These are phyloP conservation scores for Charaxes varanes DNA, from an alignment of 1,140 invertebrate genomes.

Conservation along the genomic window DNA sequence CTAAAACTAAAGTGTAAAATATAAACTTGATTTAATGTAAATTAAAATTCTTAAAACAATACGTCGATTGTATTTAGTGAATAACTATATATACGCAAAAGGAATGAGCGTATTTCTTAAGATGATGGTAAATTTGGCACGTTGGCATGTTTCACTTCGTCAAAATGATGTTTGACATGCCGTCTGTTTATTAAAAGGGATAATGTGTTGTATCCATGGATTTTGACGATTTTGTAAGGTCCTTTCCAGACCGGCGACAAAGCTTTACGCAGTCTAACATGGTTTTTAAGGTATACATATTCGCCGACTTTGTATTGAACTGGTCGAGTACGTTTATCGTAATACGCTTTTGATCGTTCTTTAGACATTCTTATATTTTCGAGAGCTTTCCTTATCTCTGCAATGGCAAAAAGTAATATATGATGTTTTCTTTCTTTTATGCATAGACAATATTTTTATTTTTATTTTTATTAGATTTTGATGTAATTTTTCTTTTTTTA, in stretches of 20 bases:
- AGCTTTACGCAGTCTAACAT: slow-evolving; percentile 10
- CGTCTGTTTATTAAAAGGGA: slow-evolving; percentile 15
- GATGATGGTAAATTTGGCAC: not conserved
- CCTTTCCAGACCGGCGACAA: slow-evolving; percentile 16
- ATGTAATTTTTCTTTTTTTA: too few relatives aligned
- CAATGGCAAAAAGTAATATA: too few relatives aligned
- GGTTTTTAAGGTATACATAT: slow-evolving; percentile 11
- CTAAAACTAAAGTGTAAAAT: too few relatives aligned
- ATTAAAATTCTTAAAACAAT: too few relatives aligned
- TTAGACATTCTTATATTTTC: slow-evolving; percentile 14
- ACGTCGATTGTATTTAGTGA: too few relatives aligned
- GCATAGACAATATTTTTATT: too few relatives aligned
- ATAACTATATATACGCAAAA: too few relatives aligned
- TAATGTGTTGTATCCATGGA: slow-evolving; percentile 15
- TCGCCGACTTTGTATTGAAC: slow-evolving; percentile 14
- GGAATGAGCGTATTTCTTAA: too few relatives aligned
- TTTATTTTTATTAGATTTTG: too few relatives aligned
- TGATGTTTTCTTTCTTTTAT: too few relatives aligned
- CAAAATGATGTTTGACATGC: slow-evolving; percentile 15
- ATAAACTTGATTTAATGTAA: too few relatives aligned
- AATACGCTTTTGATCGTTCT: slow-evolving; percentile 13
- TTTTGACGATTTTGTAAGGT: slow-evolving; percentile 14
- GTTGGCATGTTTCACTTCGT: slow-evolving; percentile 12
- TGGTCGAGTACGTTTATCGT: slow-evolving; percentile 1
- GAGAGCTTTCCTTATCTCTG: too few relatives aligned